phyloP scores from a whole-genome alignment of 2,113 vertebrate species.

The Anseranas semipalmata region DNA sequence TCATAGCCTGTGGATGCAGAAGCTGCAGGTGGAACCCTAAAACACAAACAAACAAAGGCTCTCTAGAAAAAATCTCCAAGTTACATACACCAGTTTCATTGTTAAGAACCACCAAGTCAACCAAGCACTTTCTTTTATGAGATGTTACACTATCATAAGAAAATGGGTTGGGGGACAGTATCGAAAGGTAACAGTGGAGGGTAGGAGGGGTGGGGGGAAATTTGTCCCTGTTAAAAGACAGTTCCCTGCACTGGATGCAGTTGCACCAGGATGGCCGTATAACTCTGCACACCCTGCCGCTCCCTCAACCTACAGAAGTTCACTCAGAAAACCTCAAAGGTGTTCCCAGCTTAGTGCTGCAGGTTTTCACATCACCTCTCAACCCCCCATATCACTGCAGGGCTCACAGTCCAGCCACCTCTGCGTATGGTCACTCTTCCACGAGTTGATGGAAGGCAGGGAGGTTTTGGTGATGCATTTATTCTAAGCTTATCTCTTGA shows the following conservation, averaged over 20 bases:
- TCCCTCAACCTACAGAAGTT: background rate
- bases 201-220: background rate
- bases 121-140: constrained; percentile 16
- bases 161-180: background rate
- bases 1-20: background rate
- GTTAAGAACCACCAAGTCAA: background rate
- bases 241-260: background rate
- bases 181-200: background rate
- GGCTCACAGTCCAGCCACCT: background rate
- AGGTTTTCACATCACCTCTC: background rate
- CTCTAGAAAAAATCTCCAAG: background rate
- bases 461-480: background rate
- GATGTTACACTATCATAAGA: background rate
- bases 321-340: background rate
- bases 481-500: background rate
- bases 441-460: background rate
- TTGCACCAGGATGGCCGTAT: background rate
- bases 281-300: background rate
- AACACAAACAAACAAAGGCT: background rate
- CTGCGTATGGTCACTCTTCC: background rate
- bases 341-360: background rate
- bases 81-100: background rate
- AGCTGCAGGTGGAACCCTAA: background rate
- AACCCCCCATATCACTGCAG: background rate
- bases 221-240: background rate